Evolutionary conservation across 30 jellyfish, hydroid and myxozoan genomes (phyloP), one percentile per base, ranked within the genome.

Genomic region (Pseudorhiza aurosa): DNA sequence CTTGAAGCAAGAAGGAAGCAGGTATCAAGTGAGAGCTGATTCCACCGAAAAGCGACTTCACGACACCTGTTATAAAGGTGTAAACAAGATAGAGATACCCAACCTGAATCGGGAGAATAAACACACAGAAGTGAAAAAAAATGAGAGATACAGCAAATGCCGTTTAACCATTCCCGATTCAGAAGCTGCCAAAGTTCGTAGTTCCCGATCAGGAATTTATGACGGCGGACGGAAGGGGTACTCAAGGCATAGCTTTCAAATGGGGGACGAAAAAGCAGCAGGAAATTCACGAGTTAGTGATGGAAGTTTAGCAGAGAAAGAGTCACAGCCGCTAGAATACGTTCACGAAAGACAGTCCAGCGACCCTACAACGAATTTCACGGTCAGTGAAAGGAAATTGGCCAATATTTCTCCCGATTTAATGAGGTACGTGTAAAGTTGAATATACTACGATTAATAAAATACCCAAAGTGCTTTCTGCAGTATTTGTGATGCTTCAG

Each of bases 361-460:
- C 32, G 77, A 77, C 27, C 81, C 81, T 4, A 44, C 59, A 43
- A 25, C 76, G 24, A 67, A 40, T 11, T 19, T 31, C 4, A 12
- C 75, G 65, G n/a, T n/a, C n/a, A 36, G 36, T 53, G 58, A 70
- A 59, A 59, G 91, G 27, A 80, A 64, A 6, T 68, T 80, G 22
- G 49, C 84, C 12, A 57, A 45, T 31, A 72, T 80, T 24, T 64
- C 84, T 0, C 83, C 50, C 30, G 91, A 80, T 58, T 49, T 80
- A 18, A 80, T 80, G 91, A 80, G 81, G 84, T 72, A 21, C n/a
- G 60, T 77, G n/a, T 37, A 42, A 42, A 9, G 55, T 42, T 42
- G 15, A 8, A 42, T 9, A 42, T 42, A 8, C 55, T 42, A 8
- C 17, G 55, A 42, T 42, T 42, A 8, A 17, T 9, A 17, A 42